Evolutionary conservation across 1,140 invertebrate species (phyloP).

Genomic region (Neotoxoptera formosana): DNA sequence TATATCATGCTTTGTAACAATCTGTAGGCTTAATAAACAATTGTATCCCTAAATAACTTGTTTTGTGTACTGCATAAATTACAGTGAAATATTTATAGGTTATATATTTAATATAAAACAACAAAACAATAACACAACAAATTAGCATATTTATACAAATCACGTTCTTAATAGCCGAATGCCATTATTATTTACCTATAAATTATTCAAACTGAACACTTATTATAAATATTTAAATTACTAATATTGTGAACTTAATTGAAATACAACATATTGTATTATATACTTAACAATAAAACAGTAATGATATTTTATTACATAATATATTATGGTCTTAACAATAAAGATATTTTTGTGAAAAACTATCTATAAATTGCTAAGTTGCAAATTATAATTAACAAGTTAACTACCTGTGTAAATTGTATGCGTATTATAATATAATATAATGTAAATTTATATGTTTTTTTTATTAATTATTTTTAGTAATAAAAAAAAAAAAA

Average conservation of each 20-base stretch:
- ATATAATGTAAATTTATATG: not conserved
- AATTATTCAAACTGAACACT: conserved; percentile 19
- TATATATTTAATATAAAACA: conserved; percentile 42
- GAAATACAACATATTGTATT: not conserved
- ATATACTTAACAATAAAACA: not conserved
- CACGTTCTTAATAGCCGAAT: conserved; percentile 12
- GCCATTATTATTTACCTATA: not conserved
- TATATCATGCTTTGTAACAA: not conserved
- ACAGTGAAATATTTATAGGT: not conserved
- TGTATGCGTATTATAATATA: not conserved
- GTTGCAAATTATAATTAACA: not conserved
- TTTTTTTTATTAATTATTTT: not conserved
- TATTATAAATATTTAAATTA: not conserved
- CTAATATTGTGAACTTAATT: conserved; percentile 20
- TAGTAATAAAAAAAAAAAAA: not conserved
- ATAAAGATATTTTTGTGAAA: not conserved
- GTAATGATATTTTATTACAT: not conserved
- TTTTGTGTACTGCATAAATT: not conserved
- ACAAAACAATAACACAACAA: conserved; percentile 36
- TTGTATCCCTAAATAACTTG: not conserved
- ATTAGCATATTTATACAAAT: conserved; percentile 33
- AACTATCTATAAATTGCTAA: not conserved
- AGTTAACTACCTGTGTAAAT: not conserved
- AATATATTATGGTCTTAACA: not conserved
- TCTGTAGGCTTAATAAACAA: not conserved